A percentile compares a stretch with the other conserved stretches of the same genome.
These are phyloP conservation scores for Cyclargus thomasi DNA, from an alignment of 1,140 invertebrate species.

Conservation along the genomic window DNA sequence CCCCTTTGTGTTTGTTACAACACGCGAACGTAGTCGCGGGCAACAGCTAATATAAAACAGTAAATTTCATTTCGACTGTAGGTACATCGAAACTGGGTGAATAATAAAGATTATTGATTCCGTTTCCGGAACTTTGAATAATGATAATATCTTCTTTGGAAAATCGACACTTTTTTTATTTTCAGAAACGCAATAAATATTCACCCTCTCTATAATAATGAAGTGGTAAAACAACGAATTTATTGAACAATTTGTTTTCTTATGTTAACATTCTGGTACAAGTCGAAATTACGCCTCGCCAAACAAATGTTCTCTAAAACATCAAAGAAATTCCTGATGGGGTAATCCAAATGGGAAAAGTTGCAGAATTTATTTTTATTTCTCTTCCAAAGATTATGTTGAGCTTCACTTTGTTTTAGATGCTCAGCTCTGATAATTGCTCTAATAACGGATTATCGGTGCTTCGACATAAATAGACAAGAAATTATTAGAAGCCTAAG, in stretches of 20 bases:
- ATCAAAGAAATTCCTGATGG: constrained; percentile 11
- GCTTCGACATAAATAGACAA: background rate
- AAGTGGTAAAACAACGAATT: no score
- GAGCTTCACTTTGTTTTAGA: background rate
- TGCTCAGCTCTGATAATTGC: constrained; percentile 5
- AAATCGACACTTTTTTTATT: no score
- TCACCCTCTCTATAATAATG: no score
- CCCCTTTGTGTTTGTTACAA: no score
- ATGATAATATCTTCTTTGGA: no score
- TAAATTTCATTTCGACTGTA: no score
- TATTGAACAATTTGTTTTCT: background rate
- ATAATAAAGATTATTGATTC: no score
- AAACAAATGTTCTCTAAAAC: background rate
- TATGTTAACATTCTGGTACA: background rate
- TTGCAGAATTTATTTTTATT: constrained; percentile 9
- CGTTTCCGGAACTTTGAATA: no score
- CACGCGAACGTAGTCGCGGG: no score
- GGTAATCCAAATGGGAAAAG: constrained; percentile 4
- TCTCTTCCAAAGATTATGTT: constrained; percentile 2
- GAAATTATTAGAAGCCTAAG: background rate
- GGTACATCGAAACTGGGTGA: no score
- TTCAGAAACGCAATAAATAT: no score
- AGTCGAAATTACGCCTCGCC: background rate
- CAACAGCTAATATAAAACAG: no score
- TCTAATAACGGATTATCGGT: constrained; percentile 13